Conservation (phyloP, 92 coral and sea anemone species). For the Palythoa grandis region DNA sequence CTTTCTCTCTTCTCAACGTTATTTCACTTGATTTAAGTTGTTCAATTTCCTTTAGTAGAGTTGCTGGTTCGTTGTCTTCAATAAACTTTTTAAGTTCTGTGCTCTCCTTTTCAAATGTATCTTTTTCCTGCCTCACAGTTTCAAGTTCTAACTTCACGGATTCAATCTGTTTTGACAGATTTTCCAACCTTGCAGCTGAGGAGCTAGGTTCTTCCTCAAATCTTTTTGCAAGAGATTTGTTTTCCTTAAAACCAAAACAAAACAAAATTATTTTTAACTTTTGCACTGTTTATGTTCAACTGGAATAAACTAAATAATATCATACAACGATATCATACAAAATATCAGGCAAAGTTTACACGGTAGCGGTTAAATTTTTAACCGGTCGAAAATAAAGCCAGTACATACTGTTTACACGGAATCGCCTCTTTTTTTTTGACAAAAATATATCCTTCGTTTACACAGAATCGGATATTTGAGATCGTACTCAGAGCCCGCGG, state of each 20-base stretch:
- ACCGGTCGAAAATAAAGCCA: too few species aligned
- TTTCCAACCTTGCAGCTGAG: conserved; percentile 12
- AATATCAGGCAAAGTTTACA: too few species aligned
- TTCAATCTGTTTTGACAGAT: conserved; percentile 51
- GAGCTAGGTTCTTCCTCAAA: conserved; percentile 37
- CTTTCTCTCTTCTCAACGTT: conserved; percentile 74
- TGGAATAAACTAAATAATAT: neutral
- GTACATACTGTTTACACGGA: too few species aligned
- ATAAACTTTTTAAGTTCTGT: conserved; percentile 48
- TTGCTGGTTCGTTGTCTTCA: conserved; percentile 50
- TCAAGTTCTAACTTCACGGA: conserved; percentile 66
- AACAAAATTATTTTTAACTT: neutral
- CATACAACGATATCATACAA: too few species aligned
- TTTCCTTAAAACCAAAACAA: conserved; percentile 44
- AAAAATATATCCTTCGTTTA: too few species aligned
- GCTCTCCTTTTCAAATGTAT: conserved; percentile 49
- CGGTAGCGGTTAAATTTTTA: too few species aligned
- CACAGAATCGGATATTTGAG: too few species aligned
- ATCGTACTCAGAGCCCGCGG: too few species aligned
- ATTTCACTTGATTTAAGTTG: conserved; percentile 54
- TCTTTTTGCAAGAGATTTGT: conserved; percentile 36
- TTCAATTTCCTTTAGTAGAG: conserved; percentile 61
- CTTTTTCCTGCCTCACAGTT: conserved; percentile 31
- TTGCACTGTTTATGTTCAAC: neutral
- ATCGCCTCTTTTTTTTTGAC: too few species aligned